Conservation (phyloP, 2,888 invertebrate genomes). For the Leucophenga montana region DNA sequence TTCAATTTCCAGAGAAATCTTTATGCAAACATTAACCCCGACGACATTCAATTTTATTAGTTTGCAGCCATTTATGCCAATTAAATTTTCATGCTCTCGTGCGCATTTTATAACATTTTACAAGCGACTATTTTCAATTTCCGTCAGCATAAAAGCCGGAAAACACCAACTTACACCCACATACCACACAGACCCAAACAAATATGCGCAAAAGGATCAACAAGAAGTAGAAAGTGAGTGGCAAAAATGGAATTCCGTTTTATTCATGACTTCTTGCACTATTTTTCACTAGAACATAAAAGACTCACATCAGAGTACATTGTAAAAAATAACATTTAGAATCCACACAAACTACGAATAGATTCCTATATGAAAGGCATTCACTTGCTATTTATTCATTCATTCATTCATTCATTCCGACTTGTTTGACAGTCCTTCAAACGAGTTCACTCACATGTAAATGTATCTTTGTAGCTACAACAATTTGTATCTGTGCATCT, state of each 20-base stretch:
- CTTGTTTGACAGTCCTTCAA: conserved; percentile 22
- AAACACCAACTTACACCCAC: conserved; percentile 27
- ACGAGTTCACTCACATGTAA: conserved; percentile 9
- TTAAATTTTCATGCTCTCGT: conserved; percentile 62
- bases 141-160: conserved; percentile 44
- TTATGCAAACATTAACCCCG: neutral
- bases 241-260: conserved; percentile 11
- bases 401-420: neutral
- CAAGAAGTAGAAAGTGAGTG: neutral
- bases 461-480: too few species aligned
- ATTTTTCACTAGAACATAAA: conserved; percentile 42
- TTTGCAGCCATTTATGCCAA: conserved; percentile 58
- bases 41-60: neutral
- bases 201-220: neutral
- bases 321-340: conserved; percentile 24
- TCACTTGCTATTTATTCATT: conserved; percentile 7
- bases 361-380: neutral
- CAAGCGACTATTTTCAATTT: conserved; percentile 58
- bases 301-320: conserved; percentile 45
- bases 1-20: too few species aligned
- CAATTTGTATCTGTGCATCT: too few species aligned
- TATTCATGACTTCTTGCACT: conserved; percentile 44
- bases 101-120: conserved; percentile 50
- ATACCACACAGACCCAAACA: neutral
- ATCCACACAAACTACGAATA: conserved; percentile 6